Evolutionary conservation across 2,113 vertebrate species (phyloP).

Genomic region (Tonatia bakeri): DNA sequence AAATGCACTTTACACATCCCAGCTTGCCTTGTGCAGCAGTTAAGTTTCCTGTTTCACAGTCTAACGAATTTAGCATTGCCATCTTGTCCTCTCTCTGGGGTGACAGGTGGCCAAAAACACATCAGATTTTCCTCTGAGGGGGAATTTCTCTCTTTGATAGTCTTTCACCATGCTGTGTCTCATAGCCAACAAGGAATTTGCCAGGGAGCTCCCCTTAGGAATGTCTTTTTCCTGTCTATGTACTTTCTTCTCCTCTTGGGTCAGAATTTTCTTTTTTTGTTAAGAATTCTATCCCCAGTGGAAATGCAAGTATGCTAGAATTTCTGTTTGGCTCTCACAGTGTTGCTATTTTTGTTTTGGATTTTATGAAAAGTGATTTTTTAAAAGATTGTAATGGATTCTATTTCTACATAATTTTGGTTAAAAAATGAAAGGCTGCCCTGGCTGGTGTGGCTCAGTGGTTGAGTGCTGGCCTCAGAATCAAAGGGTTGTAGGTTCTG

Average conservation of each 20-base stretch:
- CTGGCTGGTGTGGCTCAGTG: too few species aligned
- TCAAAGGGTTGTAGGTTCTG: too few species aligned
- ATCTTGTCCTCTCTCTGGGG: slow-evolving; percentile 2
- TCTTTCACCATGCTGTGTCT: background rate
- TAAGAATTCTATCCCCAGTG: slow-evolving; percentile 17
- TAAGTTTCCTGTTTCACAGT: slow-evolving; percentile 46
- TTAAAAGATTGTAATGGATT: background rate
- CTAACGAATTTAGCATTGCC: slow-evolving; percentile 34
- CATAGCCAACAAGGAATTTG: background rate
- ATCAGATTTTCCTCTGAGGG: slow-evolving; percentile 38
- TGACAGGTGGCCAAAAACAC: slow-evolving; percentile 48
- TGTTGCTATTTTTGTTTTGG: background rate
- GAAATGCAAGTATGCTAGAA: background rate
- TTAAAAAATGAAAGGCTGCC: background rate
- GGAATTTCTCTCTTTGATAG: slow-evolving; percentile 34
- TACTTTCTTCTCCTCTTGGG: background rate
- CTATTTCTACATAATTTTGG: background rate
- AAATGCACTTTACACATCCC: slow-evolving; percentile 24
- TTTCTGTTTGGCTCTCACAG: background rate
- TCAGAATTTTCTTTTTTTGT: background rate
- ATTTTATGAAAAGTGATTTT: background rate
- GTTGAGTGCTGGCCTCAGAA: too few species aligned
- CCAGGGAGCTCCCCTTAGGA: background rate
- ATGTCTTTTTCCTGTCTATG: background rate
- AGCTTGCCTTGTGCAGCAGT: background rate